Evolutionary conservation across 2,113 vertebrate species (phyloP).

Genomic region (Proterorhinus semilunaris): DNA sequence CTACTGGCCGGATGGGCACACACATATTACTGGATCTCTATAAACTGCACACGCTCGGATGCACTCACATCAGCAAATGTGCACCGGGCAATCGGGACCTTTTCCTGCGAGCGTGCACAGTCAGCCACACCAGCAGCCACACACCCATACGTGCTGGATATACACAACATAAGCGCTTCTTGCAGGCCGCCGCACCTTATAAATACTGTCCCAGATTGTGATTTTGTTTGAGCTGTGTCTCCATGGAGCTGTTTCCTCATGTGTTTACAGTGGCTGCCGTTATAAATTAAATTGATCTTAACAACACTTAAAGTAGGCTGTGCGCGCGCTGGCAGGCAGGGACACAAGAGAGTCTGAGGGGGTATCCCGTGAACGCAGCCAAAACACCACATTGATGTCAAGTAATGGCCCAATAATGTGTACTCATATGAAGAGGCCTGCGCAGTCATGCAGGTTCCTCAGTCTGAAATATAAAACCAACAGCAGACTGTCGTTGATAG

Average conservation of each 20-base stretch:
- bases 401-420: constrained; percentile 5
- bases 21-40: constrained; percentile 33
- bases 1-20: constrained; percentile 21
- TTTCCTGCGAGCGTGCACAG: constrained; percentile 27
- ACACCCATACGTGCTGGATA: neutral
- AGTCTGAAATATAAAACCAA: constrained; percentile 18
- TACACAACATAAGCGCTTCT: constrained; percentile 27
- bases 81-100: constrained; percentile 40
- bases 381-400: neutral
- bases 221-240: constrained; percentile 80
- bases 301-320: constrained; percentile 76
- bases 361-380: constrained; percentile 35
- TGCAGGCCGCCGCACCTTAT: constrained; percentile 69
- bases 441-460: constrained; percentile 34
- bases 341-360: constrained; percentile 28
- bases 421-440: constrained; percentile 3
- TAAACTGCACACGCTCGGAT: constrained; percentile 51
- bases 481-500: constrained; percentile 1
- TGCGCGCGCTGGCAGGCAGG: constrained; percentile 52
- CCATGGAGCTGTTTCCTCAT: constrained; percentile 80
- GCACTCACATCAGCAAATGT: constrained; percentile 38
- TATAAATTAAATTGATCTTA: constrained; percentile 81
- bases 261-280: constrained; percentile 79
- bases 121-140: constrained; percentile 33
- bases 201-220: constrained; percentile 79